Evolutionary conservation across 2,888 invertebrate species (phyloP), one percentile per base, ranked within the genome.

Genomic region (Platycnemis pennipes): DNA sequence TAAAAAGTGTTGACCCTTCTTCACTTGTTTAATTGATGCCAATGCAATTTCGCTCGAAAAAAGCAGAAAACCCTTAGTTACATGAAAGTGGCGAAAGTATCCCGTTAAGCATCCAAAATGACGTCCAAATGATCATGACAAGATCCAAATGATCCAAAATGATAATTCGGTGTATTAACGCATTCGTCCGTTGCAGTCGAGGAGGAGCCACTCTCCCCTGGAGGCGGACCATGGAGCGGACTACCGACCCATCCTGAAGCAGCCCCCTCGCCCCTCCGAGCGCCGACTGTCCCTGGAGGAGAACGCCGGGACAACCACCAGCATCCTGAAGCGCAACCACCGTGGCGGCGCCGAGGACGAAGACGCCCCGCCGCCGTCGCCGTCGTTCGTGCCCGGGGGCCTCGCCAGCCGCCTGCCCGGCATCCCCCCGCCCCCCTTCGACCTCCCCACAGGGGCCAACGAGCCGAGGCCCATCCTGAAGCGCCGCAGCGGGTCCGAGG

Each of bases 241-340:
- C 95, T 97, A 97, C 77, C 97, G 97, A 95, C 98, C 98, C 4
- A 98, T 98, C 95, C 96, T 98, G 94, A 98, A 98, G 96, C 97
- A 97, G 96, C 97, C 89, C 4, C 56, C 37, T 19, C 89, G 89
- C 16, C 89, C 63, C 49, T n/a, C n/a, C 26, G 89, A 97, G 95
- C 97, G 98, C 95, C 97, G 98, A 95, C 98, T 98, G 56, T 98
- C 98, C 22, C 96, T 98, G 95, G 98, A 98, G 96, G 98, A 98
- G 89, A 13, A n/a, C 89, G 56, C 31, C 56, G 37, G 49, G 0
- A 44, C 86, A 42, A 89, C 89, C 13, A 89, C 56, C 31, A 56
- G 89, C 37, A 89, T 89, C 26, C 89, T 89, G 22, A 89, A 89
- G 89, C 89, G 53, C 22, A 26, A 44, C 53, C 88, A 45, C 2